Conservation (phyloP, 2,888 invertebrate genomes). For the Vandiemenella viatica region DNA sequence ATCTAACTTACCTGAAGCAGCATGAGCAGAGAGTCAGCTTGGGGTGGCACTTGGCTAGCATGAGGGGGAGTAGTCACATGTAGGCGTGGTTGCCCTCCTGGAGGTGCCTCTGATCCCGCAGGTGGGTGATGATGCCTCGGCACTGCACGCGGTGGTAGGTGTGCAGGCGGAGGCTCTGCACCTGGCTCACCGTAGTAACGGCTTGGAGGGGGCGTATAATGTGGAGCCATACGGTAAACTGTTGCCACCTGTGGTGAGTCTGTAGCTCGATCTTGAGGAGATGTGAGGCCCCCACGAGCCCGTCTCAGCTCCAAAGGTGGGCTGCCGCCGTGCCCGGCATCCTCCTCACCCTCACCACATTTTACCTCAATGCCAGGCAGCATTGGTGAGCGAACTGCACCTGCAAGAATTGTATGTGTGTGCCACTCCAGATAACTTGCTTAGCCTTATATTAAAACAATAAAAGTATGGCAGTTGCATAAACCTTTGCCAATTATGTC, state of each 20-base stretch:
- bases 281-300: slow-evolving; percentile 25
- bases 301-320: slow-evolving; percentile 59
- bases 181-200: slow-evolving; percentile 20
- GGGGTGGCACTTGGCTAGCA: slow-evolving; percentile 64
- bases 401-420: no score
- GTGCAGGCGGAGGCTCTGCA: slow-evolving; percentile 44
- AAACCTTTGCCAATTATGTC: no score
- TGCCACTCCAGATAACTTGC: no score
- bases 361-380: slow-evolving; percentile 15
- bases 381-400: slow-evolving; percentile 15
- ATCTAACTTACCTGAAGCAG: slow-evolving; percentile 42
- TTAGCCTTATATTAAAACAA: no score
- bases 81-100: slow-evolving; percentile 25
- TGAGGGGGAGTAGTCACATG: slow-evolving; percentile 49
- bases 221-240: slow-evolving; percentile 42
- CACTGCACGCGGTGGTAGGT: slow-evolving; percentile 24
- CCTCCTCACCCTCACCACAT: slow-evolving; percentile 22
- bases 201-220: slow-evolving; percentile 24
- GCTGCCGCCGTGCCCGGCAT: slow-evolving; percentile 24
- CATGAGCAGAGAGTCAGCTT: slow-evolving; percentile 68
- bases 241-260: slow-evolving; percentile 52
- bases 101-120: slow-evolving; percentile 19
- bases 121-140: slow-evolving; percentile 26
- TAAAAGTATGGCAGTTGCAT: no score
- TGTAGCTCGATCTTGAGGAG: slow-evolving; percentile 46